phyloP scores from a whole-genome alignment of 1,140 invertebrate species.

The Drosophila nigromelanica region DNA sequence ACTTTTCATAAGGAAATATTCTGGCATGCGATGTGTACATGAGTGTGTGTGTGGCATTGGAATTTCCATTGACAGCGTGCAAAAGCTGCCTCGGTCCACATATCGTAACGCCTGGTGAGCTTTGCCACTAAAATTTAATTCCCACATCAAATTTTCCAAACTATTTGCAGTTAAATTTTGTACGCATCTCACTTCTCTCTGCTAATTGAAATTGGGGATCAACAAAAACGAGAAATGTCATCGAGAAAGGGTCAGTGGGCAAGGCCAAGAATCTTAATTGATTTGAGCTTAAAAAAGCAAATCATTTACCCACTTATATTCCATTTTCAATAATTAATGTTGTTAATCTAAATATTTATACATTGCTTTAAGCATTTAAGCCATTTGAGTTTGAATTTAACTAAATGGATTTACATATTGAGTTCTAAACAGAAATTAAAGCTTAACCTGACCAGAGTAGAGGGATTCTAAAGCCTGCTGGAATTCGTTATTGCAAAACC shows the following conservation, averaged over 20 bases:
- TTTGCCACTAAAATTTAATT: slow-evolving; percentile 14
- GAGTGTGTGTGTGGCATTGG: slow-evolving; percentile 17
- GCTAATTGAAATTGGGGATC: slow-evolving; percentile 24
- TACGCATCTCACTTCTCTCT: slow-evolving; percentile 7
- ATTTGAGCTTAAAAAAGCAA: not conserved
- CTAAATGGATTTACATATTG: not conserved
- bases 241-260: not conserved
- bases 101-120: slow-evolving; percentile 8
- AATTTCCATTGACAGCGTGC: slow-evolving; percentile 32
- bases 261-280: slow-evolving; percentile 5
- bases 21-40: not conserved
- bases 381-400: not conserved
- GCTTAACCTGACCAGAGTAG: too few relatives aligned
- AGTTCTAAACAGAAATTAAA: not conserved
- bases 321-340: too few relatives aligned
- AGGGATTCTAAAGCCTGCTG: too few relatives aligned
- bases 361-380: too few relatives aligned
- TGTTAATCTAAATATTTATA: too few relatives aligned
- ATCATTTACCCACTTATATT: too few relatives aligned
- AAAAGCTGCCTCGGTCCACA: slow-evolving; percentile 17
- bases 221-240: too few relatives aligned
- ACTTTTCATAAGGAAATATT: slow-evolving; percentile 18
- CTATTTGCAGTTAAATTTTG: slow-evolving; percentile 26
- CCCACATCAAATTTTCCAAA: slow-evolving; percentile 28
- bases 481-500: not conserved